Conservation (phyloP, 2,888 invertebrate genomes). For the Pilophorus perplexus region DNA sequence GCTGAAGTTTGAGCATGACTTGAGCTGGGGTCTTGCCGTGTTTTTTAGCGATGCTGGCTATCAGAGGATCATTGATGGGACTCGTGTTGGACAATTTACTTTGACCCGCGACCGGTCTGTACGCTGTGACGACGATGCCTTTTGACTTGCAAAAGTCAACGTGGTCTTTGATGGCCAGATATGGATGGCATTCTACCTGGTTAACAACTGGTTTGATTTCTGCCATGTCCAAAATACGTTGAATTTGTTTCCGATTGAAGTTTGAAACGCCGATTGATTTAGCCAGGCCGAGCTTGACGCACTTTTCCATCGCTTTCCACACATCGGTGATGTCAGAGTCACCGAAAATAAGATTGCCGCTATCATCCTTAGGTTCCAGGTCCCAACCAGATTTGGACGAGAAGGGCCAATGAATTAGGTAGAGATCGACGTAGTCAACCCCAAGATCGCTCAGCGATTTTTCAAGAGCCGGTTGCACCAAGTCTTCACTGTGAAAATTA, state of each 20-base stretch:
- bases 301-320: conserved; percentile 71
- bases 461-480: conserved; percentile 66
- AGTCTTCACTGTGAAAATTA: conserved; percentile 11
- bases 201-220: conserved; percentile 52
- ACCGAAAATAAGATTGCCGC: conserved; percentile 61
- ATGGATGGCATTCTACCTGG: conserved; percentile 60
- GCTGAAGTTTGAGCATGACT: conserved; percentile 65
- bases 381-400: conserved; percentile 61
- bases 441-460: conserved; percentile 69
- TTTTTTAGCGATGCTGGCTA: conserved; percentile 61
- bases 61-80: conserved; percentile 57
- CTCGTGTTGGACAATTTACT: conserved; percentile 18
- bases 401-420: conserved; percentile 89
- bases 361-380: conserved; percentile 61
- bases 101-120: conserved; percentile 72
- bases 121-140: conserved; percentile 72
- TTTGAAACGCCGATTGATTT: conserved; percentile 54
- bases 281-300: conserved; percentile 66
- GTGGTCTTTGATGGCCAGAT: conserved; percentile 55
- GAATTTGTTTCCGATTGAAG: conserved; percentile 43
- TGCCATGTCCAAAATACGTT: conserved; percentile 41
- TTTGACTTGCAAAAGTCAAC: conserved; percentile 55
- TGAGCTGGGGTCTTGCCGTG: conserved; percentile 68
- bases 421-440: conserved; percentile 77
- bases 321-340: conserved; percentile 72